Conservation (phyloP, 2,888 invertebrate species). For the Tipula vernalis region DNA sequence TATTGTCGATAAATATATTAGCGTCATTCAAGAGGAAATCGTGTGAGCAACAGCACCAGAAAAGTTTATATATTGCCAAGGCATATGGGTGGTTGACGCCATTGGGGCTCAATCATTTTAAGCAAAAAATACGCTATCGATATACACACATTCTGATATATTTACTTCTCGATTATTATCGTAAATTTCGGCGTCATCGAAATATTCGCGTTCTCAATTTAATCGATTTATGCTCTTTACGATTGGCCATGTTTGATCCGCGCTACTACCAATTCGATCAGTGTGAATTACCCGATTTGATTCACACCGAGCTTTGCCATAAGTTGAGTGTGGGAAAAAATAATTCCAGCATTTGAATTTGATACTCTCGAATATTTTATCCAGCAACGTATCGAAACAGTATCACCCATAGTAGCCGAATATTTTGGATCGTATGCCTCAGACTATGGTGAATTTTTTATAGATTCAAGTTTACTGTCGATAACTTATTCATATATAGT, state of each 20-base stretch:
- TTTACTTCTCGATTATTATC: background rate
- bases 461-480: too few relatives aligned
- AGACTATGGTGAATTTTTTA: too few relatives aligned
- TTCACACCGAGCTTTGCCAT: background rate
- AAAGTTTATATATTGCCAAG: background rate
- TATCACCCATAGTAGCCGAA: too few relatives aligned
- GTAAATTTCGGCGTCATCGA: background rate
- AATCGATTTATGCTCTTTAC: background rate
- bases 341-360: too few relatives aligned
- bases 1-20: background rate
- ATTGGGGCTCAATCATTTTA: background rate
- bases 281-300: background rate
- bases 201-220: background rate
- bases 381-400: too few relatives aligned
- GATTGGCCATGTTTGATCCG: background rate
- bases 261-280: background rate
- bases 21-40: background rate
- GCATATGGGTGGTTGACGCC: background rate
- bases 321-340: background rate
- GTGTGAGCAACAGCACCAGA: background rate
- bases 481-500: too few relatives aligned
- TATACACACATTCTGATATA: background rate
- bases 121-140: background rate
- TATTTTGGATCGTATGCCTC: too few relatives aligned
- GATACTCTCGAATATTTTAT: too few relatives aligned